Conservation (phyloP, 1,140 invertebrate species). For the Lysiphlebus fabarum region DNA sequence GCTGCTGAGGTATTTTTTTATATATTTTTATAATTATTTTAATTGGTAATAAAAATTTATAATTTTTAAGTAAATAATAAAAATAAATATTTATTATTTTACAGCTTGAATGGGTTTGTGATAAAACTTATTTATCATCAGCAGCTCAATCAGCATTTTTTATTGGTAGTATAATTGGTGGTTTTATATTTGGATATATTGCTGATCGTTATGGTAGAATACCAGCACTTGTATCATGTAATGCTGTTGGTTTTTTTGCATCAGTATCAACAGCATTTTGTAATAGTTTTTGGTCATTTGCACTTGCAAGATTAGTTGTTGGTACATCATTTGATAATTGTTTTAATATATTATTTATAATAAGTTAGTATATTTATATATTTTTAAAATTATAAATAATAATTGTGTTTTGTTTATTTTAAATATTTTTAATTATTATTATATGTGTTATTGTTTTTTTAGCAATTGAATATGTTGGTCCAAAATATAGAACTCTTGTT, state of each 20-base stretch:
- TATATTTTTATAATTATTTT: not conserved
- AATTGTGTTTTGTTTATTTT: not conserved
- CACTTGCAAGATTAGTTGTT: slow-evolving; percentile 74
- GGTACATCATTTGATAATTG: slow-evolving; percentile 86
- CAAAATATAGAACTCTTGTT: slow-evolving; percentile 79
- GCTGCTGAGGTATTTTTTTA: slow-evolving; percentile 65
- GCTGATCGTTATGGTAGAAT: slow-evolving; percentile 57
- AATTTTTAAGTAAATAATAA: slow-evolving; percentile 10
- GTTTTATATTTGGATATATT: slow-evolving; percentile 55
- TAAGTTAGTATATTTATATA: slow-evolving; percentile 62
- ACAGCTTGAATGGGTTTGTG: slow-evolving; percentile 80
- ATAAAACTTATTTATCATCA: slow-evolving; percentile 68
- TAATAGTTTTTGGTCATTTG: slow-evolving; percentile 71
- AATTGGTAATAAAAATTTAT: slow-evolving; percentile 9
- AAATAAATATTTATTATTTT: slow-evolving; percentile 29
- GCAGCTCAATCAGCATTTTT: slow-evolving; percentile 71
- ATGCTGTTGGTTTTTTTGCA: slow-evolving; percentile 73
- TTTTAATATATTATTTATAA: slow-evolving; percentile 88
- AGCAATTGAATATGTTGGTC: slow-evolving; percentile 85
- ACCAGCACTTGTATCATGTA: slow-evolving; percentile 63
- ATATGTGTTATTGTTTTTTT: slow-evolving; percentile 29
- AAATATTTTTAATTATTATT: slow-evolving; percentile 20
- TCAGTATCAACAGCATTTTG: slow-evolving; percentile 75
- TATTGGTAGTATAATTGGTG: slow-evolving; percentile 55
- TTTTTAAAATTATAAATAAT: slow-evolving; percentile 3